Evolutionary conservation across 2,113 vertebrate species (phyloP).

Genomic region (Eclectus roratus): DNA sequence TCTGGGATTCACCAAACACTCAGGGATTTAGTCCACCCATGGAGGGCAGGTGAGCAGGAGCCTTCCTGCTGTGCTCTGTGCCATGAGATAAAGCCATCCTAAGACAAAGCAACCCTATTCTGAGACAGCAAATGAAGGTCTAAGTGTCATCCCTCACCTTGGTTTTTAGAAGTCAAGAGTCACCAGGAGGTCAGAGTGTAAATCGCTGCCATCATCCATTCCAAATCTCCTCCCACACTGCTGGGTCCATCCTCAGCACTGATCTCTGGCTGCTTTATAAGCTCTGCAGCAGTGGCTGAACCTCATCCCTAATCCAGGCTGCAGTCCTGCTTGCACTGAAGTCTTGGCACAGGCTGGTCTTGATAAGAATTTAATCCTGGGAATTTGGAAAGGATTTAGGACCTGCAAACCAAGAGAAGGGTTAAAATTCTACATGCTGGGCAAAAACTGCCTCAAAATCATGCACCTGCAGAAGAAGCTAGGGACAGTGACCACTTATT

Average conservation of each 20-base stretch:
- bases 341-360: neutral
- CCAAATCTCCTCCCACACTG: neutral
- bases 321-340: neutral
- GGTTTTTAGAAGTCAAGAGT: neutral
- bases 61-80: neutral
- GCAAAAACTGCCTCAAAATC: neutral
- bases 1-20: neutral
- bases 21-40: neutral
- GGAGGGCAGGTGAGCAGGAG: neutral
- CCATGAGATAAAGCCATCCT: neutral
- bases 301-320: neutral
- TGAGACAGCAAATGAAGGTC: neutral
- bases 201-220: neutral
- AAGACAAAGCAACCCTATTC: neutral
- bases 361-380: slow-evolving; percentile 6
- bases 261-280: neutral
- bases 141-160: neutral
- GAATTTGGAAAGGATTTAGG: slow-evolving; percentile 19
- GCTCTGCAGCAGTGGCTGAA: neutral
- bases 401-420: neutral
- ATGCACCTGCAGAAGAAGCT: neutral
- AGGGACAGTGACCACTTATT: neutral
- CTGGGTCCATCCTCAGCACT: neutral
- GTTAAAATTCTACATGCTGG: neutral
- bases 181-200: neutral